These are phyloP conservation scores for Cygnus olor DNA, from an alignment of 2,797 vertebrate genomes.

Conservation along the genomic window DNA sequence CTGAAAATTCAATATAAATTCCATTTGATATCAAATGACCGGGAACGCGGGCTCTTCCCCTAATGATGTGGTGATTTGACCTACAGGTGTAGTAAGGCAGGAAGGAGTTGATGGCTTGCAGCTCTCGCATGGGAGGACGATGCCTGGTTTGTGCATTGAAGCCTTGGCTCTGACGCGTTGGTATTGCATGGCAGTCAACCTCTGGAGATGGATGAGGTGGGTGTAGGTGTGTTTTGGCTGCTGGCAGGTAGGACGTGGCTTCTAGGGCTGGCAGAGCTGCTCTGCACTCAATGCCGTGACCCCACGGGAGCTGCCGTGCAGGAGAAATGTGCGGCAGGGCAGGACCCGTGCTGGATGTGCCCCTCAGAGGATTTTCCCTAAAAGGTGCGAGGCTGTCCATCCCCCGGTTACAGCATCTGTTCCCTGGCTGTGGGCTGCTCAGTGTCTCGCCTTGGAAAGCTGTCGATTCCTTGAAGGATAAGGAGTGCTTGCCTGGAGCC, in stretches of 20 bases:
- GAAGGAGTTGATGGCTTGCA: neutral
- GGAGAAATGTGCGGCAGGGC: neutral
- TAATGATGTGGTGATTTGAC: neutral
- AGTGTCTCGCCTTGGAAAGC: neutral
- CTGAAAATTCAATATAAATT: neutral
- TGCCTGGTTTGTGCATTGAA: neutral
- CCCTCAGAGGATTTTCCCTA: rapidly evolving
- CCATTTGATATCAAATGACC: neutral
- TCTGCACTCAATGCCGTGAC: rapidly evolving
- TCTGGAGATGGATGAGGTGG: rapidly evolving
- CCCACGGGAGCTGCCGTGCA: rapidly evolving
- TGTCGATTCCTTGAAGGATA: neutral
- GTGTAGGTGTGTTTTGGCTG: neutral
- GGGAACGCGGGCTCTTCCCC: neutral
- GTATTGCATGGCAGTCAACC: rapidly evolving
- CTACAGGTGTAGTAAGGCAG: neutral
- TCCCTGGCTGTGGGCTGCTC: neutral
- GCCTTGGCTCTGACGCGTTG: rapidly evolving
- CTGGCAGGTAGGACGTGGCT: neutral
- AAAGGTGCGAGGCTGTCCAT: rapidly evolving
- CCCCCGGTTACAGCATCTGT: rapidly evolving
- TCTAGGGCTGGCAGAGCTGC: neutral
- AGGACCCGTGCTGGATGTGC: rapidly evolving
- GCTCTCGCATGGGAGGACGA: rapidly evolving
- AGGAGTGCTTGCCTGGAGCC: neutral